Percentiles rank a stretch among this genome's conserved stretches.
These are phyloP conservation scores for Drosophila orosa DNA, from an alignment of 1,140 invertebrate species.

Conservation along the genomic window DNA sequence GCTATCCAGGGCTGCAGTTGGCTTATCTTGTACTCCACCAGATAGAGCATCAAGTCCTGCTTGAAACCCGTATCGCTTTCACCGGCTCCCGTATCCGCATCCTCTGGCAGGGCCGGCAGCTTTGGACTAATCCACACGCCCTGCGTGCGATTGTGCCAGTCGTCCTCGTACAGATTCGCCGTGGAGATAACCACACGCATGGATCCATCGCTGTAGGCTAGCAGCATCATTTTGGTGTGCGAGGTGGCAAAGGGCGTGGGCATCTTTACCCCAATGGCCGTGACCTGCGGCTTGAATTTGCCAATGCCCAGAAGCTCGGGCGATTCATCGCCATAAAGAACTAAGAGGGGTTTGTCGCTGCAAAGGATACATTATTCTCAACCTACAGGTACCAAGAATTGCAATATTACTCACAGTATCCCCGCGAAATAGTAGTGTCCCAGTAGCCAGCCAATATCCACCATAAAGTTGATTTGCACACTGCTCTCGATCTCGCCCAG, in stretches of 20 bases:
- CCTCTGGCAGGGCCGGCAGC: conserved; percentile 87
- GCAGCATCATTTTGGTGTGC: conserved; percentile 97
- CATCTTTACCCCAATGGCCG: conserved; percentile 89
- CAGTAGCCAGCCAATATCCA: conserved; percentile 93
- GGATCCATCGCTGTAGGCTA: conserved; percentile 92
- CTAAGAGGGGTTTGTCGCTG: conserved; percentile 89
- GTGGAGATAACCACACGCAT: conserved; percentile 95
- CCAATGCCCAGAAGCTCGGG: conserved; percentile 86
- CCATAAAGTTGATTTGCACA: conserved; percentile 96
- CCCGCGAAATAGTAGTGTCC: conserved; percentile 86
- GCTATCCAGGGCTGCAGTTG: conserved; percentile 90
- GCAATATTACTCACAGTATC: conserved; percentile 85
- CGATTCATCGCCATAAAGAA: conserved; percentile 92
- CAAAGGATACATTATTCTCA: background rate
- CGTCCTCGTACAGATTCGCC: conserved; percentile 94
- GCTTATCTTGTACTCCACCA: conserved; percentile 89
- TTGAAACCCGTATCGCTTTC: conserved; percentile 95
- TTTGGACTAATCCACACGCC: conserved; percentile 95
- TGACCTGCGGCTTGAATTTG: conserved; percentile 87
- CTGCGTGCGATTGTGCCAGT: conserved; percentile 98
- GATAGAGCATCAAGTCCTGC: conserved; percentile 92
- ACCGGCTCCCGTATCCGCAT: conserved; percentile 87
- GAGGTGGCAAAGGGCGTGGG: conserved; percentile 93
- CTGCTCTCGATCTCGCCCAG: conserved; percentile 90
- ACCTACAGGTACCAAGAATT: background rate